A percentile compares a stretch with the other conserved stretches of the same genome.
These are phyloP conservation scores for Antidorcas marsupialis DNA, from an alignment of 2,113 vertebrate species.

Conservation along the genomic window DNA sequence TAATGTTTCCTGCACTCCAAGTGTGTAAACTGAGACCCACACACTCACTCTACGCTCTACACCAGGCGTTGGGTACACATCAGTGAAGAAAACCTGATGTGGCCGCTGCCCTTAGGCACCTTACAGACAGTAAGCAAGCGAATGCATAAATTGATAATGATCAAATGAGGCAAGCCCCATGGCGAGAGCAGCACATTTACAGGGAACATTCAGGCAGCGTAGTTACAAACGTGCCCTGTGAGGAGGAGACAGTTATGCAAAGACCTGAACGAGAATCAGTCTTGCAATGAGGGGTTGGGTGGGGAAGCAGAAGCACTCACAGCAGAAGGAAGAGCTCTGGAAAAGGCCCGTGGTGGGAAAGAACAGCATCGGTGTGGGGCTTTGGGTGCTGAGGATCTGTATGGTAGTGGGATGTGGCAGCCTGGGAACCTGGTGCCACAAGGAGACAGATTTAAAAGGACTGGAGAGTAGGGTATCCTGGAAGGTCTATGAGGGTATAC, in stretches of 20 bases:
- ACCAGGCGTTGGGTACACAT: not conserved
- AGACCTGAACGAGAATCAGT: not conserved
- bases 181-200: no score
- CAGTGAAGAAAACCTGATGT: not conserved
- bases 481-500: not conserved
- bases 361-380: not conserved
- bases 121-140: not conserved
- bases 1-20: not conserved
- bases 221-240: not conserved
- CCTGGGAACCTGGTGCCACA: not conserved
- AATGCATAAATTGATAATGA: not conserved
- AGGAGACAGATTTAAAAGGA: not conserved
- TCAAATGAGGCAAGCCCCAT: not conserved
- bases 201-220: not conserved
- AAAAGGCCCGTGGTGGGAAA: not conserved
- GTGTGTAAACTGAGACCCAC: not conserved
- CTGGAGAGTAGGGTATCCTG: not conserved
- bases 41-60: not conserved
- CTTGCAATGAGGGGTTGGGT: rapidly evolving
- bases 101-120: not conserved
- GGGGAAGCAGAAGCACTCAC: no score
- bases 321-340: not conserved
- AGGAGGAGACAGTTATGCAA: not conserved
- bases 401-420: no score
- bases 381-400: not conserved